Conservation (phyloP, 2,113 vertebrate genomes). For the Pithys albifrons region DNA sequence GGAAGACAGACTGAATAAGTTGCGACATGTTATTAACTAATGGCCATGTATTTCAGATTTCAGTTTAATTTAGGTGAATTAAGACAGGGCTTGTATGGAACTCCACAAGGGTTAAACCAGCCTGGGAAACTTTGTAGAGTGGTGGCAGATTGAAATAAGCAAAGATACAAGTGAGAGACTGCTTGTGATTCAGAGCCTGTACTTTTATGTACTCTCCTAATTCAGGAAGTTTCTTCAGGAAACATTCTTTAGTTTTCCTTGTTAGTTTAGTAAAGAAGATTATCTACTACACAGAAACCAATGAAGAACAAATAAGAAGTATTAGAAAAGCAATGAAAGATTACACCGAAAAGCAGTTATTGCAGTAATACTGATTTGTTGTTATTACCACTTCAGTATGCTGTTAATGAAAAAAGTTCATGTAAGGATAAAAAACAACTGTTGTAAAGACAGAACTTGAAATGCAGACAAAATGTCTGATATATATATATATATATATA, state of each 20-base stretch:
- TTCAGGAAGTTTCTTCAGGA: background rate
- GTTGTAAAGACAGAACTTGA: background rate
- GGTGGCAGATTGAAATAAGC: background rate
- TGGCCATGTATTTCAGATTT: background rate
- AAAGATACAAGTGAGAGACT: background rate
- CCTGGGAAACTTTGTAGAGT: background rate
- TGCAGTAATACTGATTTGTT: background rate
- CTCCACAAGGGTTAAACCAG: background rate
- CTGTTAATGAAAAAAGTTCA: background rate
- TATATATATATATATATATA: too few species aligned
- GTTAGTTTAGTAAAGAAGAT: background rate
- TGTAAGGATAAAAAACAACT: background rate
- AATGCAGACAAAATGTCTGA: background rate
- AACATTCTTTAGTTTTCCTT: background rate
- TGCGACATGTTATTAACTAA: background rate
- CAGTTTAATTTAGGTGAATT: background rate
- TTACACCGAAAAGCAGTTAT: background rate
- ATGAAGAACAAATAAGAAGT: background rate
- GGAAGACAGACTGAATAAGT: background rate
- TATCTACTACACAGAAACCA: background rate
- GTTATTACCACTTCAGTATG: background rate
- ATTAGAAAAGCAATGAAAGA: background rate
- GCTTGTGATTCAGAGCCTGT: background rate
- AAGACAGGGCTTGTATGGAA: background rate
- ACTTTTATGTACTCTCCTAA: background rate